phyloP scores from a whole-genome alignment of 2,113 vertebrate species.

The Serilophus lunatus region DNA sequence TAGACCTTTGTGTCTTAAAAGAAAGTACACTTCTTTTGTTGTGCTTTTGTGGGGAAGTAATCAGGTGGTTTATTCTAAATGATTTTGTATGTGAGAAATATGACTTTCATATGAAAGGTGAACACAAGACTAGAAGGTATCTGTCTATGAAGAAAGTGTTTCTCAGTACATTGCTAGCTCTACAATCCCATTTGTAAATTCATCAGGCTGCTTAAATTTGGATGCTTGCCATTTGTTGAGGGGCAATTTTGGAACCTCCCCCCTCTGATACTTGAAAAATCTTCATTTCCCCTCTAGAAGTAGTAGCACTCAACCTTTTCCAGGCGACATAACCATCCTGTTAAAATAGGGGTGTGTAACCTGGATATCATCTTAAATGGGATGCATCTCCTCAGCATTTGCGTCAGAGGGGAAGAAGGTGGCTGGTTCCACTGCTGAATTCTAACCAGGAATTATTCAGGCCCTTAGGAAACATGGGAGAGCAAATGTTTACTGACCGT shows the following conservation, averaged over 20 bases:
- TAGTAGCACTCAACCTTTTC: neutral
- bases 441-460: conserved; percentile 80
- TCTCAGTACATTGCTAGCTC: neutral
- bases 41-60: neutral
- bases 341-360: neutral
- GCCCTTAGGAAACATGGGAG: conserved; percentile 78
- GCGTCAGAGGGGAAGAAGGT: conserved; percentile 31
- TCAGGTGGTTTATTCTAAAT: neutral
- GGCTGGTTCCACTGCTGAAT: conserved; percentile 9
- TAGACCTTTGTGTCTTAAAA: neutral
- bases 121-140: neutral
- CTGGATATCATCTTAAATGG: neutral
- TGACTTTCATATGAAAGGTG: neutral
- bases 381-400: conserved; percentile 27
- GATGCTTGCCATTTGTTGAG: neutral
- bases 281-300: neutral
- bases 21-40: neutral
- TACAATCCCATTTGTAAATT: neutral
- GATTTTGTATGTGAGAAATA: neutral
- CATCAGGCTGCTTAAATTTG: neutral
- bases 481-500: conserved; percentile 90
- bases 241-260: neutral
- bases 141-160: neutral
- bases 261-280: neutral
- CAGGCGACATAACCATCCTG: neutral